Conservation (phyloP, 2,113 vertebrate genomes). For the Microcebus tavaratra region DNA sequence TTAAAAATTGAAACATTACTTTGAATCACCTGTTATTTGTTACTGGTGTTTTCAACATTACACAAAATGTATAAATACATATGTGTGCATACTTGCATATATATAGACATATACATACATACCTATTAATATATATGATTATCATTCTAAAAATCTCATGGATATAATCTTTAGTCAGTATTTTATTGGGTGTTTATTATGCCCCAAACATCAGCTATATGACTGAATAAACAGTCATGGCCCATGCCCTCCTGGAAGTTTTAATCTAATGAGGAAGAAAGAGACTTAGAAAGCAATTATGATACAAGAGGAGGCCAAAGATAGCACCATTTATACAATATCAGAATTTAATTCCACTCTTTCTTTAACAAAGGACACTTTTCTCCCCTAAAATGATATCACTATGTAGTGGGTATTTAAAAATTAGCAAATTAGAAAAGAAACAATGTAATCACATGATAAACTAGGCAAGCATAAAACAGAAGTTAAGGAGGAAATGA, state of each 20-base stretch:
- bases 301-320: background rate
- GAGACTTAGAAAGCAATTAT: background rate
- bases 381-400: background rate
- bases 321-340: background rate
- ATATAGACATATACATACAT: background rate
- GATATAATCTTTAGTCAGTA: no score
- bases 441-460: background rate
- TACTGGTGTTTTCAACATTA: background rate
- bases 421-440: background rate
- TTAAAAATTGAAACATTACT: background rate
- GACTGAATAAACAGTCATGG: background rate
- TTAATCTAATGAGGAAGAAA: background rate
- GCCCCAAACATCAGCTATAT: no score
- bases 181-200: background rate
- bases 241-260: background rate
- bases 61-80: background rate
- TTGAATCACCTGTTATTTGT: background rate
- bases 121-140: background rate
- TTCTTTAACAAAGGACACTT: background rate
- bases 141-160: background rate
- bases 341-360: background rate
- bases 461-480: background rate
- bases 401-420: background rate
- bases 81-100: background rate
- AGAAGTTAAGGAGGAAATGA: background rate